A percentile compares a stretch with the other conserved stretches of the same genome.
Evolutionary conservation across 2,113 vertebrate species (phyloP).

Genomic region (Ovis aries): DNA sequence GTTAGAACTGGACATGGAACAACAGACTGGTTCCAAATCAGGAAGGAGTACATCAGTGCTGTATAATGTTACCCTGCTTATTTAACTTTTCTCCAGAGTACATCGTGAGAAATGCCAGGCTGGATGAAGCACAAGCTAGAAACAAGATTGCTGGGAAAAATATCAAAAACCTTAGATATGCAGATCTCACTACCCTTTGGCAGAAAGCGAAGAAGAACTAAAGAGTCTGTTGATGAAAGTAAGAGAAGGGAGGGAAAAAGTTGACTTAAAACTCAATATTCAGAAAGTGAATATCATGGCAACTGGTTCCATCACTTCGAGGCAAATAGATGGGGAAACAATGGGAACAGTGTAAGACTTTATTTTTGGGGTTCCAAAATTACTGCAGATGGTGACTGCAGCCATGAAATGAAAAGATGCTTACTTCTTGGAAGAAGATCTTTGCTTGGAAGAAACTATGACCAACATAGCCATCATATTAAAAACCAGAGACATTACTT

Average conservation of each 20-base stretch:
- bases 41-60: background rate
- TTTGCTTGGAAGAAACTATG: background rate
- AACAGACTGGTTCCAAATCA: background rate
- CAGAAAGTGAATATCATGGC: background rate
- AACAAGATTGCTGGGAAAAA: background rate
- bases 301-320: rapidly evolving
- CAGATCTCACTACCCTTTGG: background rate
- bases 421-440: background rate
- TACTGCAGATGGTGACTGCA: background rate
- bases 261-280: background rate
- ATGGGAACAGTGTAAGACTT: background rate
- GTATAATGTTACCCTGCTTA: background rate
- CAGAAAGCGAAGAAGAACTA: background rate
- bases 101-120: background rate
- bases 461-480: background rate
- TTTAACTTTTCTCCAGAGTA: background rate
- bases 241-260: background rate
- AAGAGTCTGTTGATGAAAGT: background rate
- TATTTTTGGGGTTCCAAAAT: rapidly evolving
- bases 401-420: background rate
- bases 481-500: background rate
- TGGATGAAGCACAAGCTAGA: background rate
- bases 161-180: background rate
- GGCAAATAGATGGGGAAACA: background rate
- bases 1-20: background rate